Evolutionary conservation across 2,888 invertebrate species (phyloP), one percentile per base, ranked within the genome.

Genomic region (Mantis religiosa): DNA sequence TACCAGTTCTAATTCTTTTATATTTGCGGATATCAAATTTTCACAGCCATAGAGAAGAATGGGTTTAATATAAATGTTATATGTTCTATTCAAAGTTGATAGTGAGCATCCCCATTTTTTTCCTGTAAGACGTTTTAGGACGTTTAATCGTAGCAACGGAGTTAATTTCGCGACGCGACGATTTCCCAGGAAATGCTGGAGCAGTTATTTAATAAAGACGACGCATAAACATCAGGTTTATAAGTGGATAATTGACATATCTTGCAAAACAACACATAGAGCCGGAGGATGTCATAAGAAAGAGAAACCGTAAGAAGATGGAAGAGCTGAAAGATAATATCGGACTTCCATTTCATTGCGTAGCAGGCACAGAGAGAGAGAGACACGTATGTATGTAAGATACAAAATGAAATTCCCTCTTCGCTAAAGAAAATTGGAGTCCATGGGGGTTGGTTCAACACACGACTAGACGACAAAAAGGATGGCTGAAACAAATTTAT

Each of bases 401-500:
- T 89, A 89, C 87, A 89, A 90, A 89, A 90, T 90, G 89, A 89
- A 90, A 89, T 89, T 89, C 90, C 88, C 89, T 89, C 85, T 86
- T 54, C 89, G 89, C 89, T 89, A 89, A 87, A 89, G 90, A 90
- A 90, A 89, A 90, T 90, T 90, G 90, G 89, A 90, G 89, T 89
- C 89, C 90, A 89, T 89, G 85, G 90, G 90, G 89, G 89, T 47
- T 87, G 85, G 89, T 15, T 83, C 27, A 89, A 87, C 89, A 89
- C 88, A 87, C 85, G 89, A 89, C 89, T n/a, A n/a, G 88, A 89
- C 89, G 89, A 89, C 89, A 89, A 89, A 89, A 89, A 89, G 89
- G 90, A 90, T 89, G 87, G 89, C 88, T 89, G 88, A 89, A 90
- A 88, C 90, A 90, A 90, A 90, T 90, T 90, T 90, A 90, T 90